Conservation (phyloP, 2,888 invertebrate genomes). For the Clanis bilineata region DNA sequence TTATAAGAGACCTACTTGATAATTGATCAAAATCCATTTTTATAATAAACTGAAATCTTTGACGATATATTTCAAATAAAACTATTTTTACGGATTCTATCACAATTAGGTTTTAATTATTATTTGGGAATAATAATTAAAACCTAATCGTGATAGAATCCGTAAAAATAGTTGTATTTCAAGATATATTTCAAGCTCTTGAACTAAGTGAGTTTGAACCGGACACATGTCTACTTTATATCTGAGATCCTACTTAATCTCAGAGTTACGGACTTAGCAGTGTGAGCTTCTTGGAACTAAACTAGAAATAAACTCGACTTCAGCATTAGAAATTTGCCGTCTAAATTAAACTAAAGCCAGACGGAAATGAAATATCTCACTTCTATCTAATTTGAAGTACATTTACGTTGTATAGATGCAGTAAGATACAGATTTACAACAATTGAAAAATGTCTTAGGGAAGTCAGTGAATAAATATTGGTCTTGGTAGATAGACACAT, state of each 20-base stretch:
- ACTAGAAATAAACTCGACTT: neutral
- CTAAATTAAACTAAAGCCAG: neutral
- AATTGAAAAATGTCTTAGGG: neutral
- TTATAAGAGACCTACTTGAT: too few relatives aligned
- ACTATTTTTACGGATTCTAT: too few relatives aligned
- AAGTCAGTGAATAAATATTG: neutral
- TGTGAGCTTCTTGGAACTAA: neutral
- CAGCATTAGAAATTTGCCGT: neutral
- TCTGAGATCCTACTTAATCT: constrained; percentile 6
- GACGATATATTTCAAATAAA: too few relatives aligned
- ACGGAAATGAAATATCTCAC: neutral
- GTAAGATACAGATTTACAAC: too few relatives aligned
- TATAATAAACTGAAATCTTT: too few relatives aligned
- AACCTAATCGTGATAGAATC: too few relatives aligned
- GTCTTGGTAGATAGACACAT: too few relatives aligned
- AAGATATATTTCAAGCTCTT: neutral
- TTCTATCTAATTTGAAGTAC: neutral
- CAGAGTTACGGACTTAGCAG: neutral
- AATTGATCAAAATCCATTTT: too few relatives aligned
- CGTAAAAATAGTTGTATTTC: too few relatives aligned
- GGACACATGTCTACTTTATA: constrained; percentile 4
- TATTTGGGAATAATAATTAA: too few relatives aligned
- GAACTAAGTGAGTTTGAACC: neutral
- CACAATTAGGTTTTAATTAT: too few relatives aligned
- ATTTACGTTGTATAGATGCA: too few relatives aligned